These are phyloP conservation scores for Yponomeuta cagnagella DNA, from an alignment of 2,888 invertebrate genomes.

Conservation along the genomic window DNA sequence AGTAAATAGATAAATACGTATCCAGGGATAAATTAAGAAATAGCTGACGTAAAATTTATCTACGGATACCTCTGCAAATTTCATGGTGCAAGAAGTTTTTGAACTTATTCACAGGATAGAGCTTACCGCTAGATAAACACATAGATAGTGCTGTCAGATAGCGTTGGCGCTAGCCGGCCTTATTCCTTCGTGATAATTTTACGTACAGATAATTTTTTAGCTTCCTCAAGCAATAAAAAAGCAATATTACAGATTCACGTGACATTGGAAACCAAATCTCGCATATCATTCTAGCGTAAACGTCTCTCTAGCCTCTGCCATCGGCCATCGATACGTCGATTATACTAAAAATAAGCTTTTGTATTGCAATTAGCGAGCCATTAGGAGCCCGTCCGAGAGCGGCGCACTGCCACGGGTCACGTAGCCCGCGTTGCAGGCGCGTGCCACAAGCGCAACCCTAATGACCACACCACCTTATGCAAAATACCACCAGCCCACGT, in stretches of 20 bases:
- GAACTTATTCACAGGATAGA: no score
- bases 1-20: no score
- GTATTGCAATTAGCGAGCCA: not conserved
- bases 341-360: not conserved
- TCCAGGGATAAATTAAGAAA: no score
- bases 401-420: slow-evolving; percentile 53
- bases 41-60: no score
- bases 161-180: no score
- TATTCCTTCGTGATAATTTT: no score
- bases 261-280: not conserved
- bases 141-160: no score
- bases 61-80: no score
- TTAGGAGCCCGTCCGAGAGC: slow-evolving; percentile 6
- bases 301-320: not conserved
- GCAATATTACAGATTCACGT: not conserved
- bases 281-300: not conserved
- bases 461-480: not conserved
- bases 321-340: not conserved
- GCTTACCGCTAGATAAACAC: no score
- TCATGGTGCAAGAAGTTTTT: no score
- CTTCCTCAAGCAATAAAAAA: not conserved
- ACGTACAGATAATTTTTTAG: no score
- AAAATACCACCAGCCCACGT: not conserved
- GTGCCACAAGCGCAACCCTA: slow-evolving; percentile 35
- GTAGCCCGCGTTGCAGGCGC: slow-evolving; percentile 48